phyloP scores from a whole-genome alignment of 2,888 invertebrate genomes.

The Cylindroiulus punctatus region DNA sequence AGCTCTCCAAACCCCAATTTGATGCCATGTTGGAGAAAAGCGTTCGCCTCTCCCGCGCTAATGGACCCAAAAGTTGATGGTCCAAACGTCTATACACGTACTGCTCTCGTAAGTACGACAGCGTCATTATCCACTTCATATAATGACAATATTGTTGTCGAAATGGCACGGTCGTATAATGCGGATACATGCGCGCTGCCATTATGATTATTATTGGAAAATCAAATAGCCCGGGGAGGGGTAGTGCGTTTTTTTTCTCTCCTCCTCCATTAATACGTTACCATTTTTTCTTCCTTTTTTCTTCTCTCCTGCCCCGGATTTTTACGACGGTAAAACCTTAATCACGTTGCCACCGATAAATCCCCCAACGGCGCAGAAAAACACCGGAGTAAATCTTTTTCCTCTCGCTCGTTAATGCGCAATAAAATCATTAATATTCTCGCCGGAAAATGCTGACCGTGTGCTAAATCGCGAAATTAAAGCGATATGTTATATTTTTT shows the following conservation, averaged over 20 bases:
- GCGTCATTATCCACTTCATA: constrained; percentile 1
- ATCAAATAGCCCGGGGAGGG: neutral
- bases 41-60: neutral
- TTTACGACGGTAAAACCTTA: constrained; percentile 36
- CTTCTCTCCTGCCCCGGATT: constrained; percentile 7
- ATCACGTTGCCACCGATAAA: constrained; percentile 8
- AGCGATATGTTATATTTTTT: neutral
- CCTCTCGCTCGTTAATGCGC: constrained; percentile 50
- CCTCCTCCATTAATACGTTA: constrained; percentile 43
- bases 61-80: neutral
- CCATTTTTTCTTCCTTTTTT: constrained; percentile 28
- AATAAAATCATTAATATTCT: constrained; percentile 54
- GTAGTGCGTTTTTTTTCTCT: neutral
- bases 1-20: too few species aligned
- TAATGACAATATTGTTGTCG: neutral
- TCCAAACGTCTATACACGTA: neutral
- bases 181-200: neutral
- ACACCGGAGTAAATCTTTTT: constrained; percentile 8
- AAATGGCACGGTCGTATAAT: constrained; percentile 1
- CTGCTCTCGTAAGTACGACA: neutral
- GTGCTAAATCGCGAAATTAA: constrained; percentile 24
- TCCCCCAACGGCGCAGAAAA: constrained; percentile 27
- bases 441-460: constrained; percentile 46
- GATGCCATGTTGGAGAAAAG: too few species aligned
- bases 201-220: neutral